Evolutionary conservation across 2,113 vertebrate species (phyloP).

Genomic region (Hemiscyllium ocellatum): DNA sequence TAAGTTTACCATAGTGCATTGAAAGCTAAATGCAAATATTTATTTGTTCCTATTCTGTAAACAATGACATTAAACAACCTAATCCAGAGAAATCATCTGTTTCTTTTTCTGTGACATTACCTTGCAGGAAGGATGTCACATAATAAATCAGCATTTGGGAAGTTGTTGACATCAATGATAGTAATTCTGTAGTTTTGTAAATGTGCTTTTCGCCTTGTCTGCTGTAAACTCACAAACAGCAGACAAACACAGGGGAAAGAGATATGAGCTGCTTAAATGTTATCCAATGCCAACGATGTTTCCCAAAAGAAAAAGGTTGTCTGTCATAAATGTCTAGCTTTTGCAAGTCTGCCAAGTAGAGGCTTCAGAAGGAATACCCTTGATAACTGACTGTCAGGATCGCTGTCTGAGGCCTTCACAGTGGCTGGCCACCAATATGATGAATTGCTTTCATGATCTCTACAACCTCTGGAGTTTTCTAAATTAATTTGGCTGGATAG

Average conservation of each 20-base stretch:
- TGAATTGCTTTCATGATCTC: background rate
- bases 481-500: background rate
- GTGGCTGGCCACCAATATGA: background rate
- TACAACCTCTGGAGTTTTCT: background rate
- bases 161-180: background rate
- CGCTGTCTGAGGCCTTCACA: background rate
- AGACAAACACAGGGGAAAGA: background rate
- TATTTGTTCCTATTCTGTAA: background rate
- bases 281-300: background rate
- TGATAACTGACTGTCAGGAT: background rate
- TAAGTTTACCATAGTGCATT: background rate
- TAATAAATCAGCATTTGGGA: constrained; percentile 9
- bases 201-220: background rate
- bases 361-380: background rate
- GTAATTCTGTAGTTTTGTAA: background rate
- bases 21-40: background rate
- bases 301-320: background rate
- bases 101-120: background rate
- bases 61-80: background rate
- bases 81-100: background rate
- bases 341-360: background rate
- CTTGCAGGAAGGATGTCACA: background rate
- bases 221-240: background rate
- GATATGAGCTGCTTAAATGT: constrained; percentile 7
- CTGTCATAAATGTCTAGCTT: constrained; percentile 23